These are phyloP conservation scores for Epinephelus malabaricus DNA, from an alignment of 2,797 vertebrate species.

Conservation along the genomic window DNA sequence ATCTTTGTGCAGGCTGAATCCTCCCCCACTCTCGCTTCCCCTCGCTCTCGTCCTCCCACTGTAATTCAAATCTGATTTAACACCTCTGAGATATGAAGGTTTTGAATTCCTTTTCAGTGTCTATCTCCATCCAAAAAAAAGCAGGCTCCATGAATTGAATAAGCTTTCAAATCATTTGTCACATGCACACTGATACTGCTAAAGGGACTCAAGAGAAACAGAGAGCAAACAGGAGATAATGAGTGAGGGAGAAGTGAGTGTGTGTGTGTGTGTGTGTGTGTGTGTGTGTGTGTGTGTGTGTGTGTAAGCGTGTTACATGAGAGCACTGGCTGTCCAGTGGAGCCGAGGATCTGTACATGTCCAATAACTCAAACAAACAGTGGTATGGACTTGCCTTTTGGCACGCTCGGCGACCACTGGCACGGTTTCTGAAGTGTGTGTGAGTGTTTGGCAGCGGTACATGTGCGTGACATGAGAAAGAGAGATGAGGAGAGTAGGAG, in stretches of 20 bases:
- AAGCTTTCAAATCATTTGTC: slow-evolving; percentile 67
- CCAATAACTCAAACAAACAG: slow-evolving; percentile 32
- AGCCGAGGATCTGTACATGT: slow-evolving; percentile 33
- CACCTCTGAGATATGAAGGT: slow-evolving; percentile 56
- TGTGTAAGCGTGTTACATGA: slow-evolving; percentile 8
- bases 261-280: slow-evolving; percentile 15
- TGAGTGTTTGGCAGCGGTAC: slow-evolving; percentile 16
- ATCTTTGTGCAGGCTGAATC: slow-evolving; percentile 41
- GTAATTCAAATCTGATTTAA: slow-evolving; percentile 72
- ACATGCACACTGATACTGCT: slow-evolving; percentile 67
- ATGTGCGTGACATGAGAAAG: slow-evolving; percentile 47
- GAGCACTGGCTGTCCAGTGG: slow-evolving; percentile 25
- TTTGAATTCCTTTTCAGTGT: slow-evolving; percentile 51
- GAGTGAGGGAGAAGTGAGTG: slow-evolving; percentile 40
- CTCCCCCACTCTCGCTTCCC: slow-evolving; percentile 45
- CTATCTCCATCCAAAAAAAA: not conserved
- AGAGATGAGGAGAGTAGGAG: slow-evolving; percentile 37
- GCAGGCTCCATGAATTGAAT: slow-evolving; percentile 44
- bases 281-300: slow-evolving; percentile 15
- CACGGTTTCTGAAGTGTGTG: slow-evolving; percentile 34
- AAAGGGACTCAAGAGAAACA: slow-evolving; percentile 51
- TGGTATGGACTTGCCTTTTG: slow-evolving; percentile 30
- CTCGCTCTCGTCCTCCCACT: slow-evolving; percentile 58
- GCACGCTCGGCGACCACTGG: slow-evolving; percentile 35
- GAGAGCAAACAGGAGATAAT: slow-evolving; percentile 50